Evolutionary conservation across 2,888 invertebrate species (phyloP), one percentile per base, ranked within the genome.

Genomic region (Rhagonycha fulva): DNA sequence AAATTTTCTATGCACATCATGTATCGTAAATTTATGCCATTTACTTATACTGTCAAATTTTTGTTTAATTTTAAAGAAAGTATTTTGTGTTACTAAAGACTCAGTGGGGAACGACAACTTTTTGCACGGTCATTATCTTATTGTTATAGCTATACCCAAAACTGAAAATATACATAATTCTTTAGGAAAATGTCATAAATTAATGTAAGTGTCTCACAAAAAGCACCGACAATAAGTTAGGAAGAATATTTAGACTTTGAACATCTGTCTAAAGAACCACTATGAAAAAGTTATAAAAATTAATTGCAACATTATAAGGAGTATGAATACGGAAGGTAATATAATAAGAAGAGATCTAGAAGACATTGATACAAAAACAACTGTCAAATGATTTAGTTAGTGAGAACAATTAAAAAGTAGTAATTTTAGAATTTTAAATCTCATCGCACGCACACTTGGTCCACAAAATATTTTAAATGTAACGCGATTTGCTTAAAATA

Each of bases 231-330:
- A 74, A 60, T 60, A 24, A 47, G 68, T 67, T 70, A 67, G 28
- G 61, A 70, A 70, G 5, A 71, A 60, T 71, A 63, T 75, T 75
- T 71, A 71, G 75, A 75, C 75, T 71, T 28, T 23, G 14, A 66
- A 47, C 60, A 66, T 63, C 71, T 14, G 32, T 60, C 19, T 60
- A 63, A 63, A 32, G 9, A 30, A 28, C 32, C 32, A 63, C 71
- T 63, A 63, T 23, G 63, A 71, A n/a, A n/a, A n/a, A 30, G 61
- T 14, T 68, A 28, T 61, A 19, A 70, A 74, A 24, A 30, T 70
- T 67, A 74, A 74, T 60, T 70, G 19, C 2, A 70, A 62, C 0
- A 26, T 26, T 26, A 26, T 26, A 26, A 26, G 3, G 1, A 19
- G 19, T 19, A 19, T 19, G 19, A 2, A 19, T 19, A 19, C 19